Conservation (phyloP, 2,888 invertebrate species). For the Cistogaster globosa region DNA sequence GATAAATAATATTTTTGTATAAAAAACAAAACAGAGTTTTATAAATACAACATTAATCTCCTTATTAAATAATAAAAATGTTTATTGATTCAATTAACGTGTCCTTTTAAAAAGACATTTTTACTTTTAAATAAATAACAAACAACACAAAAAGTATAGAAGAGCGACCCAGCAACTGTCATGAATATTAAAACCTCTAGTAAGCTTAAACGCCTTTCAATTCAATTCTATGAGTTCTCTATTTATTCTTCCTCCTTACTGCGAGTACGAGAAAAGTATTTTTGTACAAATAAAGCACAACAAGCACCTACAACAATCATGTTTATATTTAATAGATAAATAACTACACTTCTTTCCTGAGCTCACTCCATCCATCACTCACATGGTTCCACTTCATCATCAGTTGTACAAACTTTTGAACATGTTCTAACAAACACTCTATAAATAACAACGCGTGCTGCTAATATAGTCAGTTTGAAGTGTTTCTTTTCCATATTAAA, state of each 20-base stretch:
- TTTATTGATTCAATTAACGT: constrained; percentile 68
- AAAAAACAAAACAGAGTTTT: neutral
- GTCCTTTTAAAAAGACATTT: constrained; percentile 64
- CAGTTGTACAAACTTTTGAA: constrained; percentile 45
- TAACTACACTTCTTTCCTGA: constrained; percentile 15
- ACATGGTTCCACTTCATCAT: constrained; percentile 63
- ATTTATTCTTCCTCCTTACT: constrained; percentile 29
- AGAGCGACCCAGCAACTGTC: constrained; percentile 32
- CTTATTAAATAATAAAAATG: constrained; percentile 29
- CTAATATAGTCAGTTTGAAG: constrained; percentile 44
- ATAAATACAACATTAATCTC: constrained; percentile 36
- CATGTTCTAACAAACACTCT: constrained; percentile 66
- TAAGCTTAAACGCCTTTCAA: constrained; percentile 44
- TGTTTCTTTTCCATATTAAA: constrained; percentile 20
- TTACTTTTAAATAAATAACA: constrained; percentile 62
- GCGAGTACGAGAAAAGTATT: neutral
- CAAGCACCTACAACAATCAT: constrained; percentile 36
- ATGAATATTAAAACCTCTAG: constrained; percentile 59
- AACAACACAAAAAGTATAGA: constrained; percentile 8
- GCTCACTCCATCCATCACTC: constrained; percentile 53
- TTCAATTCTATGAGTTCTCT: constrained; percentile 40
- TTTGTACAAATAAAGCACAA: constrained; percentile 29
- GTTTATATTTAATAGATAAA: constrained; percentile 37
- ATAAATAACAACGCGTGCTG: constrained; percentile 70
- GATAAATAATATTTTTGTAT: neutral